Base-by-base conservation (phyloP, 2,113 vertebrate species). In the Centropus unirufus region DNA sequence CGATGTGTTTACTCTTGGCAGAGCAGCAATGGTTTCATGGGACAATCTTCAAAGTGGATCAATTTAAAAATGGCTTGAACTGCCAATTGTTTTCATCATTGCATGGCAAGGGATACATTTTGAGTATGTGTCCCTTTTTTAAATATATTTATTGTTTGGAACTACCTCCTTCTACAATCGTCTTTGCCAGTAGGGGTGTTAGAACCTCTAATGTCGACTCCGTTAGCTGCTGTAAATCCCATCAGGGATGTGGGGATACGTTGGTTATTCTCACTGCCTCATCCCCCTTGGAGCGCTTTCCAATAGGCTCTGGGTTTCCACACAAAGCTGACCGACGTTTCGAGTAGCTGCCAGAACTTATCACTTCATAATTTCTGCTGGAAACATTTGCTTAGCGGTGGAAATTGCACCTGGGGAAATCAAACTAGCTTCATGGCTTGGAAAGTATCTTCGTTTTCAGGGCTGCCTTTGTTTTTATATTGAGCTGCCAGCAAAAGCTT, bases 11-110 rank as follows among this genome's bases (percentile, higher is more conserved):
- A 32, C 39, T 73, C 19, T 74, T 83, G 76, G 32, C n/a, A 77
- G 44, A 84, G 32, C 16, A 27, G 68, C 42, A 87, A 79, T 49
- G 81, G 57, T 40, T 59, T 89, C 47, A 92, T 77, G 58, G 81
- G 72, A 51, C 69, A 91, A 13, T 92, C 76, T 70, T 80, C 34
- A 67, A 81, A 66, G 74, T 69, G 44, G 90, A 87, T 55, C 46
- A 36, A 66, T 92, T 95, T 82, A 44, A 72, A 95, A 95, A 79
- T 78, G 54, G 27, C 76, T 94, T 94, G 68, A 70, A 74, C 34
- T 47, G 39, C 34, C 34, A 57, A 8, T 44, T 93, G 12, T 27
- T 12, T 89, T 93, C 58, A 89, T 87, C 21, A 34, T 64, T 87
- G 59, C 68, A 58, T 51, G n/a, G 39, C 54, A 83, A 96, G 49